Evolutionary conservation across 2,113 vertebrate species (phyloP), one percentile per base, ranked within the genome.

Genomic region (Cynopterus brachyotis): DNA sequence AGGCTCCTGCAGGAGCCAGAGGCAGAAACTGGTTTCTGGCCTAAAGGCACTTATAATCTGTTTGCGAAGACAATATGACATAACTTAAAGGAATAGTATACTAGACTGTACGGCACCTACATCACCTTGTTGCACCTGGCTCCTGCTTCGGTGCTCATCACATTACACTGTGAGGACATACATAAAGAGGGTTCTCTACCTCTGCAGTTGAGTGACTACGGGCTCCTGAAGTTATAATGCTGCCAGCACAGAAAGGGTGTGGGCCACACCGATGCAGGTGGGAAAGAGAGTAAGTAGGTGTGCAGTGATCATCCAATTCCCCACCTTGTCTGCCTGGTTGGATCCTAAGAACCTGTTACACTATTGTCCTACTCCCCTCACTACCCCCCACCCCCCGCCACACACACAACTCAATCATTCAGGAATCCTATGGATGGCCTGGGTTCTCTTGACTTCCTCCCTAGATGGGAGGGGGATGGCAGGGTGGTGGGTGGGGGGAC

Each of bases 71-170:
- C 30, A 32, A 40, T n/a, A 19, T 4, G n/a, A 42, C 32, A 2
- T 16, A 17, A 67, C 28, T 50, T 42, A 64, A 50, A 62, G 53
- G 62, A 80, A 12, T 6, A 11, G 73, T 13, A 40, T 2, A 10
- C 12, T 1, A 16, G 37, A 55, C 0, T 17, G 6, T 0, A 1
- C 0, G 47, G 32, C 53, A 66, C 5, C 24, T n/a, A 5, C 30
- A 28, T 50, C 2, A 19, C 15, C 19, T 19, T 70, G 37, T 20
- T 9, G 69, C 62, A 16, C 13, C 12, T 0, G 2, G 28, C 26
- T 37, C 64, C 32, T 37, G 15, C 55, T 45, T 5, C 15, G 9
- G 28, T n/a, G 28, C 17, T 5, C 20, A 7, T 16, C 28, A 28
- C 62, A 1, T 37, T 12, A 26, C 62, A 30, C 28, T 16, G 83